phyloP scores from a whole-genome alignment of 2,888 invertebrate genomes.

The Xestia sexstrigata region DNA sequence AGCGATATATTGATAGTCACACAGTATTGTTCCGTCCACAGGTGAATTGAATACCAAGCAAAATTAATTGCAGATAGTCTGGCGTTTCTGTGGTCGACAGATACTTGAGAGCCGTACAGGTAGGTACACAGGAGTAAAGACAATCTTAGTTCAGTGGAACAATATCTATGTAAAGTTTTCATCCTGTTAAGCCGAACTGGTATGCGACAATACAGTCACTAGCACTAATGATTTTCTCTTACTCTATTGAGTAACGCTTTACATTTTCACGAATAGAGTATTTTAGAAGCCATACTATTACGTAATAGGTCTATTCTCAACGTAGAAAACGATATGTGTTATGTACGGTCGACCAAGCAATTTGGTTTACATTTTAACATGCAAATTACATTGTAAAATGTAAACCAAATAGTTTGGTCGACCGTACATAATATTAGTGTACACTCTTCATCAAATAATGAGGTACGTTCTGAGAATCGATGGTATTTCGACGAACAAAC shows the following conservation, averaged over 20 bases:
- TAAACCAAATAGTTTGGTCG: too few species aligned
- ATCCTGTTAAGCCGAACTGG: neutral
- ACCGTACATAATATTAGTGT: too few species aligned
- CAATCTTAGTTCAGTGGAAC: constrained; percentile 6
- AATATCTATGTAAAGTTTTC: constrained; percentile 11
- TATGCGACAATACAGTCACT: neutral
- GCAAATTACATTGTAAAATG: too few species aligned
- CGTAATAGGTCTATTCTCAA: neutral
- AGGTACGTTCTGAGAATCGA: neutral
- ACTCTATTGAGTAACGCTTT: neutral
- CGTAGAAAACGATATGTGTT: too few species aligned
- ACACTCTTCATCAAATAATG: neutral
- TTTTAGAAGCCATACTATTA: neutral
- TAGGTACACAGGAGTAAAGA: constrained; percentile 1
- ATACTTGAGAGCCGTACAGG: constrained; percentile 3
- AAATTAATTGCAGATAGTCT: constrained; percentile 48
- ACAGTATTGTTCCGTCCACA: constrained; percentile 7
- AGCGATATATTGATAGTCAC: neutral
- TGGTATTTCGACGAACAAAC: neutral
- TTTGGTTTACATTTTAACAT: neutral
- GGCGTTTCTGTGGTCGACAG: constrained; percentile 26
- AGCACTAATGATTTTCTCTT: neutral
- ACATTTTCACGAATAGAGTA: neutral
- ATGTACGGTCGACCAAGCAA: too few species aligned
- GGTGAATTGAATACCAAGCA: constrained; percentile 38